phyloP scores from a whole-genome alignment of 2,113 vertebrate genomes.

The Delphinus delphis region DNA sequence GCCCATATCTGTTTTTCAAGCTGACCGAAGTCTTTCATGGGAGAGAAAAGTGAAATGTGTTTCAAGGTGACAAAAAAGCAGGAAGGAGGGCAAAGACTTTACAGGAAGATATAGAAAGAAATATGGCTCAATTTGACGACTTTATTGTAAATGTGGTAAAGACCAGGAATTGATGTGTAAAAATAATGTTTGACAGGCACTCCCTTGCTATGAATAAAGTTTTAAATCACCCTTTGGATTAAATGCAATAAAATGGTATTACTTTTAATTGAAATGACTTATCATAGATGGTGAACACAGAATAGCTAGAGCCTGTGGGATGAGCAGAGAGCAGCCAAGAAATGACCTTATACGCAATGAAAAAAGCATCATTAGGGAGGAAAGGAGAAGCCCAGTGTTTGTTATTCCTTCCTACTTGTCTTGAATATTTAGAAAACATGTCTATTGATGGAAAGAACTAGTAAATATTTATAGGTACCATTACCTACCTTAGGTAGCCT shows the following conservation, averaged over 20 bases:
- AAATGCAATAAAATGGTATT: constrained; percentile 32
- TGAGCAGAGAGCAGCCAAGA: not conserved
- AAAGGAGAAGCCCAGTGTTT: not conserved
- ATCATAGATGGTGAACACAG: not conserved
- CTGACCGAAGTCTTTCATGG: not conserved
- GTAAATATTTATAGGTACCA: constrained; percentile 42
- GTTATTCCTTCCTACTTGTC: not conserved
- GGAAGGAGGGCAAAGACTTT: constrained; percentile 9
- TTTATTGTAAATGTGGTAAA: constrained; percentile 44
- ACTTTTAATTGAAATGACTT: constrained; percentile 19
- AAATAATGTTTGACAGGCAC: constrained; percentile 45
- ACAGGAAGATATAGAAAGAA: not conserved
- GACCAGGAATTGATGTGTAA: constrained; percentile 45
- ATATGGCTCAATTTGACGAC: not conserved
- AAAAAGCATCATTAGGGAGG: not conserved
- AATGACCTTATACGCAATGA: not conserved
- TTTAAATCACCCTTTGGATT: not conserved
- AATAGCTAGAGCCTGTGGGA: not conserved
- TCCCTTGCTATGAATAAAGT: constrained; percentile 7
- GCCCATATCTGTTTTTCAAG: constrained; percentile 63
- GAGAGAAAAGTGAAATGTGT: constrained; percentile 44
- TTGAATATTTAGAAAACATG: not conserved
- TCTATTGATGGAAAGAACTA: not conserved
- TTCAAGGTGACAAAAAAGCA: not conserved
- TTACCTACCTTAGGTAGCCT: not conserved